Conservation (phyloP, 2,888 invertebrate species). For the Synanthedon tipuliformis region DNA sequence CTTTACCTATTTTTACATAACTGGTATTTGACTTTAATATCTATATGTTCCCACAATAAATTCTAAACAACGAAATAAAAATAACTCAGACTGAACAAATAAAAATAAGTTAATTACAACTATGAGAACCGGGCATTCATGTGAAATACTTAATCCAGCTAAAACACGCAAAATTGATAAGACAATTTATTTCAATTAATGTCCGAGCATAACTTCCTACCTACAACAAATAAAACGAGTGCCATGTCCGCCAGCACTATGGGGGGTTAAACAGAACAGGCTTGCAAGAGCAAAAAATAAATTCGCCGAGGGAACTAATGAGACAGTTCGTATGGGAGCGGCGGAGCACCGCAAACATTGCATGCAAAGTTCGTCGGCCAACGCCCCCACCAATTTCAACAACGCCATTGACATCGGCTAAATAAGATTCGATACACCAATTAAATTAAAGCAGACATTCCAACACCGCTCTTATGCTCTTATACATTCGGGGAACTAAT, state of each 20-base stretch:
- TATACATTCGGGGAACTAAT: neutral
- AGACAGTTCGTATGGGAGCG: conserved; percentile 37
- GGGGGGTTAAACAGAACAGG: conserved; percentile 39
- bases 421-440: conserved; percentile 37
- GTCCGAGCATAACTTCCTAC: conserved; percentile 26
- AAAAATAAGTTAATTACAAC: neutral
- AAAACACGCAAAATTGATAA: conserved; percentile 20
- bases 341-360: conserved; percentile 15
- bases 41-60: too few relatives aligned
- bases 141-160: conserved; percentile 11
- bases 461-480: neutral
- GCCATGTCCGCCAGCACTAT: conserved; percentile 32
- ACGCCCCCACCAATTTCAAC: conserved; percentile 35
- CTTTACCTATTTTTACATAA: too few relatives aligned
- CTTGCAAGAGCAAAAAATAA: conserved; percentile 36
- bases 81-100: neutral
- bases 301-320: conserved; percentile 41
- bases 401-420: conserved; percentile 27
- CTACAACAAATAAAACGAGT: conserved; percentile 27
- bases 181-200: conserved; percentile 36
- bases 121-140: neutral
- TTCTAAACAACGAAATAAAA: neutral
- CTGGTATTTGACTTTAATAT: too few relatives aligned
- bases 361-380: conserved; percentile 20
- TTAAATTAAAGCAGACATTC: conserved; percentile 10